Conservation (phyloP, 2,888 invertebrate genomes). For the Ashinkailepas kermadecensis region DNA sequence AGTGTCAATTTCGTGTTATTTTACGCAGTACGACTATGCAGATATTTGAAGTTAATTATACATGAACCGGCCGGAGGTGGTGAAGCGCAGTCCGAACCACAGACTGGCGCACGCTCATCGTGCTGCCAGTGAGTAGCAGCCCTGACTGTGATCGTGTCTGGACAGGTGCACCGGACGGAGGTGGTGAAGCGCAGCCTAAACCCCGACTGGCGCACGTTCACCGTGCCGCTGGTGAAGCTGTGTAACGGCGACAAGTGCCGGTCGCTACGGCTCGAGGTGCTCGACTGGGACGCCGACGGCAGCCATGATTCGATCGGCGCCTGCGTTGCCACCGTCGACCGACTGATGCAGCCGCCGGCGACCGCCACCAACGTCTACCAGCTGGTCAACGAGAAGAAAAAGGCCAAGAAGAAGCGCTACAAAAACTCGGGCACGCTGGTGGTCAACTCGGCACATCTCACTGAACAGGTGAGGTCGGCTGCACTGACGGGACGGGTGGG, state of each 20-base stretch:
- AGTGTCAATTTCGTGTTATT: too few relatives aligned
- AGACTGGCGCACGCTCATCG: too few relatives aligned
- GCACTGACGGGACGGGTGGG: not conserved
- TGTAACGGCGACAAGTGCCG: conserved; percentile 47
- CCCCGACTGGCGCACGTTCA: conserved; percentile 48
- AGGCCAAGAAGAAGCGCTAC: conserved; percentile 46
- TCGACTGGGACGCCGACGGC: conserved; percentile 47
- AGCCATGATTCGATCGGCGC: conserved; percentile 47
- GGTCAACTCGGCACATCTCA: conserved; percentile 35
- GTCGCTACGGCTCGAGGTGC: conserved; percentile 45
- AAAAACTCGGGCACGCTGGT: conserved; percentile 49
- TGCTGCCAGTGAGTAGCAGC: too few relatives aligned
- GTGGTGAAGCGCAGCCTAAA: conserved; percentile 47
- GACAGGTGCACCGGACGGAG: conserved; percentile 50
- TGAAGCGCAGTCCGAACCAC: too few relatives aligned
- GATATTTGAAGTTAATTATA: too few relatives aligned
- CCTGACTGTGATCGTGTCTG: conserved; percentile 38
- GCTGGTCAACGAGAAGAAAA: conserved; percentile 46
- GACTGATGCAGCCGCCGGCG: conserved; percentile 37
- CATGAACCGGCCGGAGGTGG: too few relatives aligned
- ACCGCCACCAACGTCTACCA: conserved; percentile 36
- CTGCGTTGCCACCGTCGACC: conserved; percentile 41
- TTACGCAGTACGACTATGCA: too few relatives aligned
- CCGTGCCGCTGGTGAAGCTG: conserved; percentile 37
- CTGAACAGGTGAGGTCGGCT: conserved; percentile 18